Conservation (phyloP, 2,797 vertebrate species). For the Propithecus deckenii region DNA sequence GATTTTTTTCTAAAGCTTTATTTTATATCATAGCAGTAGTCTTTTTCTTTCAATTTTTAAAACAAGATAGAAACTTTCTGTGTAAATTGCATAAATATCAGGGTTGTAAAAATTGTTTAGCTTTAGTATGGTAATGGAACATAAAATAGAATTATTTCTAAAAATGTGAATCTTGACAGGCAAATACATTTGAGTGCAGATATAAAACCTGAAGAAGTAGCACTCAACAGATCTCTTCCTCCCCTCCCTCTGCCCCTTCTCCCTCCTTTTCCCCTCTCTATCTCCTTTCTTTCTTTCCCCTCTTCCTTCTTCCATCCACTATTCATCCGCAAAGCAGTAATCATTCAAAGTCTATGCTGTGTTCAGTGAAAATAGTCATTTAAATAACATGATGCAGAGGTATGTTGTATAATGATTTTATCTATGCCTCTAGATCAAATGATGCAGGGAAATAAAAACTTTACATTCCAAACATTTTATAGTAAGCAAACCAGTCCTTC, state of each 20-base stretch:
- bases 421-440: background rate
- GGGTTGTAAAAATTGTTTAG: background rate
- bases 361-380: background rate
- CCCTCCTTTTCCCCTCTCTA: background rate
- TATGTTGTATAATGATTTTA: background rate
- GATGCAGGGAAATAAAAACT: background rate
- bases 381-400: background rate
- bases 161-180: background rate
- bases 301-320: background rate
- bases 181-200: background rate
- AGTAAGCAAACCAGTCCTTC: background rate
- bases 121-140: background rate
- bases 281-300: background rate
- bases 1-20: background rate
- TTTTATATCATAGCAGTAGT: background rate
- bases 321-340: background rate
- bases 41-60: conserved; percentile 35
- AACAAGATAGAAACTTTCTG: conserved; percentile 10
- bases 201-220: background rate
- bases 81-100: background rate
- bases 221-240: background rate
- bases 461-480: background rate
- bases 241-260: background rate
- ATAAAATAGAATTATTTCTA: background rate
- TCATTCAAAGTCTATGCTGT: background rate